Base-by-base conservation (phyloP, 2,888 invertebrate genomes). In the Macrosoma leucophasiata region DNA sequence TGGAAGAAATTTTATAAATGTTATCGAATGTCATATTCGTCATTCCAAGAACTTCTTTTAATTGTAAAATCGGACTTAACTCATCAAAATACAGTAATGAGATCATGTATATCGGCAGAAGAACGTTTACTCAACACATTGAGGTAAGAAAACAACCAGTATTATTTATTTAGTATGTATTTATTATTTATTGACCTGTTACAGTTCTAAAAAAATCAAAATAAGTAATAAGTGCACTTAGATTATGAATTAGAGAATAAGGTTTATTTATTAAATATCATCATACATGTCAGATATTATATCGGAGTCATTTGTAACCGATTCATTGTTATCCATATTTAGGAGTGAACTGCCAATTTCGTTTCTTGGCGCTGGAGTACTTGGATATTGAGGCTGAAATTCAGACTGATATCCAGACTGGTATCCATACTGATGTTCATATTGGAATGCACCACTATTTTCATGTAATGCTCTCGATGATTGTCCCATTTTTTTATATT, bases 291-390 rank as follows among this genome's bases (percentile, higher is more conserved):
- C 36, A 36, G 36, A 36, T 36, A 36, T 31, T 22, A 32, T 32
- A 23, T 32, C 32, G 32, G 32, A 32, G 32, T 32, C 32, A 32
- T 32, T 32, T 32, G 32, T 32, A 25, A 32, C 32, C 24, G 25
- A 36, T 36, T 36, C 32, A 36, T 36, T 36, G 36, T 32, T 36
- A 36, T 36, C 36, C 31, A 38, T 22, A 38, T 30, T 30, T 23
- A 18, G 33, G 29, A 32, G 32, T 32, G 32, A 32, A 32, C 32
- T 32, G 32, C 6, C 25, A 32, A 19, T 19, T 32, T 32, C 32
- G 12, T 32, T 25, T 32, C 32, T 32, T 32, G 32, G 32, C 32
- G 25, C 18, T 32, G 23, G 32, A 32, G 18, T 32, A 32, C 32
- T 32, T 24, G 18, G 24, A 32, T 32, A 22, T 15, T 27, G 28